Evolutionary conservation across 2,113 vertebrate species (phyloP).

Genomic region (Protobothrops mucrosquamatus): DNA sequence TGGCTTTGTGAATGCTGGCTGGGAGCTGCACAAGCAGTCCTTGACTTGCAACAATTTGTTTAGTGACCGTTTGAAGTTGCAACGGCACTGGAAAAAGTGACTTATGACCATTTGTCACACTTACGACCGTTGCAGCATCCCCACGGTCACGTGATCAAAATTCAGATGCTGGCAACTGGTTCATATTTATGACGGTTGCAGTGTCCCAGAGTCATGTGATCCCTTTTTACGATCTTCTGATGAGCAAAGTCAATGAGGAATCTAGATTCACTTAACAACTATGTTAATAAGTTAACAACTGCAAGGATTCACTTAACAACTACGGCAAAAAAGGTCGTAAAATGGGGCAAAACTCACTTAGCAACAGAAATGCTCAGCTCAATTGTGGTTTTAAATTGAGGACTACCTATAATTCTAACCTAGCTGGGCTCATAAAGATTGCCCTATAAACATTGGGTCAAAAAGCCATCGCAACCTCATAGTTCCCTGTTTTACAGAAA

Average conservation of each 20-base stretch:
- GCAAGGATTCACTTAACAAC: background rate
- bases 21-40: background rate
- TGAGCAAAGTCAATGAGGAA: background rate
- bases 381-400: background rate
- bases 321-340: too few species aligned
- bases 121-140: too few species aligned
- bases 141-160: too few species aligned
- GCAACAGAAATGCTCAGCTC: too few species aligned
- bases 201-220: accelerated
- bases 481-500: background rate
- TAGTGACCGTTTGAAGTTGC: too few species aligned
- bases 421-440: background rate
- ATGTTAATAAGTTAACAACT: background rate
- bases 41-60: too few species aligned
- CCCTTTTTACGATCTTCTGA: background rate
- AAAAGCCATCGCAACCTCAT: background rate
- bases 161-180: too few species aligned
- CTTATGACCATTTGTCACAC: too few species aligned
- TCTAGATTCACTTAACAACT: background rate
- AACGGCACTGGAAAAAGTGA: too few species aligned
- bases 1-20: background rate
- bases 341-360: background rate
- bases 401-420: background rate
- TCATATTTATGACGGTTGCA: background rate
- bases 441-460: background rate